These are phyloP conservation scores for Pardosa pseudoannulata DNA, from an alignment of 2,888 invertebrate genomes.

Conservation along the genomic window DNA sequence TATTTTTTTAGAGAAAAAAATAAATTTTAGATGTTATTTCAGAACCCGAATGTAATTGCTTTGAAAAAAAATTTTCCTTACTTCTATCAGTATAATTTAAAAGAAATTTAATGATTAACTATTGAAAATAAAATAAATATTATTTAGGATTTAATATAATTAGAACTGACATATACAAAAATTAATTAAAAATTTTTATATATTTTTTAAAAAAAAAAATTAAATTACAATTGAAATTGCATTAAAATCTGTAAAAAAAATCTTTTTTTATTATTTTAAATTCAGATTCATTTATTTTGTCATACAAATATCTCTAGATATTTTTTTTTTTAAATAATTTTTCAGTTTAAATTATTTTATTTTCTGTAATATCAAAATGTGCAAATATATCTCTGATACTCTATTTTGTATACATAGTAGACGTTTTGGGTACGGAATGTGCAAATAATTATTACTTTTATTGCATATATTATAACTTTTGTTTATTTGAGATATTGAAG, in stretches of 20 bases:
- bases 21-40: constrained; percentile 62
- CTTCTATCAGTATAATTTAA: constrained; percentile 11
- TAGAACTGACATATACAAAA: constrained; percentile 25
- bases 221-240: neutral
- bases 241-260: neutral
- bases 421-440: no score
- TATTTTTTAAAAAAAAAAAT: neutral
- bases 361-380: no score
- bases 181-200: neutral
- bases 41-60: constrained; percentile 52
- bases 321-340: no score
- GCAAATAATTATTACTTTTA: no score
- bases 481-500: no score
- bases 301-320: no score
- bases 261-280: no score
- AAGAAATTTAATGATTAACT: constrained; percentile 64
- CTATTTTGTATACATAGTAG: no score
- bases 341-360: no score
- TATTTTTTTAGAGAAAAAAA: constrained; percentile 33
- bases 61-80: constrained; percentile 16
- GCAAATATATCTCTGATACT: no score
- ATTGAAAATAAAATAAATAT: constrained; percentile 71
- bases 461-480: no score
- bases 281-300: no score
- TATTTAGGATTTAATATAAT: constrained; percentile 54